Evolutionary conservation across 2,113 vertebrate species (phyloP).

Genomic region (Grantiella picta): DNA sequence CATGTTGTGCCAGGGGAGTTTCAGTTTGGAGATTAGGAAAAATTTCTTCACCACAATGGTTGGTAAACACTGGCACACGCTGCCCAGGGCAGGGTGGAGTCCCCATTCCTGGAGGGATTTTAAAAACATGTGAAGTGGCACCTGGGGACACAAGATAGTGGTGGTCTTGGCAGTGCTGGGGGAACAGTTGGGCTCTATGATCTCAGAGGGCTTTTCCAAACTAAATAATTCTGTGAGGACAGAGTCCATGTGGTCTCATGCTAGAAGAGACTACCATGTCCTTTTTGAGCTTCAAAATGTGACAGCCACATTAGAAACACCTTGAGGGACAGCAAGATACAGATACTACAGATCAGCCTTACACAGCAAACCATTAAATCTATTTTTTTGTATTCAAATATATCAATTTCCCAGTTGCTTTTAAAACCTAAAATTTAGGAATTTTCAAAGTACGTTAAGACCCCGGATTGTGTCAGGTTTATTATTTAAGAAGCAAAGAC

Average conservation of each 20-base stretch:
- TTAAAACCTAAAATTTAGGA: neutral
- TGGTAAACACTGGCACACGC: neutral
- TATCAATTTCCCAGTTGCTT: neutral
- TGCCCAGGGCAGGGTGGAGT: neutral
- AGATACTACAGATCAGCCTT: neutral
- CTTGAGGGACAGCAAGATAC: neutral
- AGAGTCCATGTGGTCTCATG: neutral
- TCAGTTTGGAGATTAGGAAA: neutral
- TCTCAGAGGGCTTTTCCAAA: neutral
- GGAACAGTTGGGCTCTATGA: neutral
- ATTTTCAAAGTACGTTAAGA: neutral
- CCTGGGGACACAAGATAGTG: too few species aligned
- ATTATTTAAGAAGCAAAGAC: neutral
- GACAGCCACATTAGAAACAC: neutral
- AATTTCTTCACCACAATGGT: neutral
- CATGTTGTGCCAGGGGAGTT: neutral
- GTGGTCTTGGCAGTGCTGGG: neutral
- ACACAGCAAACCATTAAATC: neutral
- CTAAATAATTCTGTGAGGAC: neutral
- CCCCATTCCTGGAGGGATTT: neutral
- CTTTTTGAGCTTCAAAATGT: neutral
- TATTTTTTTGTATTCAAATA: neutral
- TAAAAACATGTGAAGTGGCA: neutral
- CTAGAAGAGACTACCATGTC: neutral
- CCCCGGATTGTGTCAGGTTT: neutral